Conservation (phyloP, 1,140 invertebrate species). For the Carposina sasakii region DNA sequence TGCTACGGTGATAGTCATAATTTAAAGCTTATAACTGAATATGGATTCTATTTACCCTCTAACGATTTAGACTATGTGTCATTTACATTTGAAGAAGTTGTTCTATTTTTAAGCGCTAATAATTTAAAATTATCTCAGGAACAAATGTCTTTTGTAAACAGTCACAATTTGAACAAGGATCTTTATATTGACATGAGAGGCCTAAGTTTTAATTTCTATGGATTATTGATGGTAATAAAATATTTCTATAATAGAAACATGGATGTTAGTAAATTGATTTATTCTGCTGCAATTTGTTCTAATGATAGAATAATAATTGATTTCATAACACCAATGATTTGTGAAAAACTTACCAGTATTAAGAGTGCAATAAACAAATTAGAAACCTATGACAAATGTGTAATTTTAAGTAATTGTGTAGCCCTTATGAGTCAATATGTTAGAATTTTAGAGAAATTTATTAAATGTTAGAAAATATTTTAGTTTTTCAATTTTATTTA, state of each 20-base stretch:
- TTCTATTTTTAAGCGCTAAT: conserved; percentile 42
- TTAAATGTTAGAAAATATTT: conserved; percentile 50
- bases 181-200: conserved; percentile 73
- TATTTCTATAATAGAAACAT: conserved; percentile 49
- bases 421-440: conserved; percentile 58
- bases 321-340: conserved; percentile 54
- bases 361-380: conserved; percentile 43
- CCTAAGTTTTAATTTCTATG: conserved; percentile 73
- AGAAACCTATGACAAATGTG: conserved; percentile 33
- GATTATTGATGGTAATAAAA: conserved; percentile 55
- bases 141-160: conserved; percentile 65
- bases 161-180: conserved; percentile 66
- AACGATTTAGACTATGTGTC: conserved; percentile 77
- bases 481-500: neutral
- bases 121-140: conserved; percentile 42
- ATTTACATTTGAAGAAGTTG: conserved; percentile 64
- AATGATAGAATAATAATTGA: conserved; percentile 52
- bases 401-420: conserved; percentile 58
- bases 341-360: conserved; percentile 37
- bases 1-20: conserved; percentile 84
- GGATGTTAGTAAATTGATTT: conserved; percentile 56
- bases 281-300: conserved; percentile 55
- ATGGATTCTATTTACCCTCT: conserved; percentile 79
- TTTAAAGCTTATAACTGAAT: conserved; percentile 79
- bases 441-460: conserved; percentile 63